These are phyloP conservation scores for Luffia ferchaultella DNA, from an alignment of 2,888 invertebrate genomes.

Conservation along the genomic window DNA sequence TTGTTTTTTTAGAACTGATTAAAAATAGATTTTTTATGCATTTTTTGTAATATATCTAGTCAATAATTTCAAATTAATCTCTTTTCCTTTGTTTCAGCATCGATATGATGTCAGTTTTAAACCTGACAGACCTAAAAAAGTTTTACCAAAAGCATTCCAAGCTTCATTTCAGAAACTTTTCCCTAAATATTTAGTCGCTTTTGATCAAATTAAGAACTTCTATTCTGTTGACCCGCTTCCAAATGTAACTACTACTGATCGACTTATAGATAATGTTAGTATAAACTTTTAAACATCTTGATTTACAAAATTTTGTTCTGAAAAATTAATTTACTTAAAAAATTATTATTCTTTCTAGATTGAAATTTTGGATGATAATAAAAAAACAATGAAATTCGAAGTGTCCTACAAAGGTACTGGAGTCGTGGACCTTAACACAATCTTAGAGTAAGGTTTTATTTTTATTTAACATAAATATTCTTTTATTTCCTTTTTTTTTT, in stretches of 20 bases:
- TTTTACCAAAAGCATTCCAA: constrained; percentile 58
- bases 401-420: constrained; percentile 64
- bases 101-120: constrained; percentile 86
- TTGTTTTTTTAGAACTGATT: no score
- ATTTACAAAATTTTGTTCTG: no score
- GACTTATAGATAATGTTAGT: constrained; percentile 10
- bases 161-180: constrained; percentile 33
- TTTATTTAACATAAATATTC: background rate
- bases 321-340: no score
- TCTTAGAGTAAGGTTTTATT: constrained; percentile 31
- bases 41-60: background rate
- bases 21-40: background rate
- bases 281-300: constrained; percentile 6
- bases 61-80: constrained; percentile 17
- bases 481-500: no score
- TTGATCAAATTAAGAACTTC: constrained; percentile 76
- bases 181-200: constrained; percentile 64
- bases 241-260: constrained; percentile 25
- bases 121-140: constrained; percentile 75
- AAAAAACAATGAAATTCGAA: constrained; percentile 39
- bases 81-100: constrained; percentile 38
- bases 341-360: constrained; percentile 26
- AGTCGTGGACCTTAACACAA: constrained; percentile 54
- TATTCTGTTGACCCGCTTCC: constrained; percentile 59
- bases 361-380: constrained; percentile 31